Evolutionary conservation across 2,113 vertebrate genomes (phyloP).

Genomic region (Hystrix cristata): DNA sequence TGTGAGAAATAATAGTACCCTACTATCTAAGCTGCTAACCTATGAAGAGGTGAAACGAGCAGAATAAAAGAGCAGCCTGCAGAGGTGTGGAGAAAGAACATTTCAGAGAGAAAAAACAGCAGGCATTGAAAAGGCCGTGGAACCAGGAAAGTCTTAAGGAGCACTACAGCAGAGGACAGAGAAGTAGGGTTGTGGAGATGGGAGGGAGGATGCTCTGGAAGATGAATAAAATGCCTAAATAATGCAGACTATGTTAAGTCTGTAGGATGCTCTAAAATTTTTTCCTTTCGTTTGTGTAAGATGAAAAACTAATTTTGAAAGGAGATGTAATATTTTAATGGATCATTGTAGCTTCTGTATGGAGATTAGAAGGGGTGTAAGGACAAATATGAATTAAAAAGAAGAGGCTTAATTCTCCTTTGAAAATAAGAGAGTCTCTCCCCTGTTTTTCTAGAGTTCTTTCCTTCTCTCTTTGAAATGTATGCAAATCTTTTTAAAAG

Average conservation of each 20-base stretch:
- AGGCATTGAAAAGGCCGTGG: not conserved
- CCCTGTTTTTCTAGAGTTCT: not conserved
- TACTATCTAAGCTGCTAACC: not conserved
- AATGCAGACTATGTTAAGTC: not conserved
- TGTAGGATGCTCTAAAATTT: not conserved
- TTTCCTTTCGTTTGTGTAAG: not conserved
- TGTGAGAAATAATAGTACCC: not conserved
- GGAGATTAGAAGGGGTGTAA: not conserved
- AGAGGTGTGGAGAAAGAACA: not conserved
- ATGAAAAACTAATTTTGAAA: not conserved
- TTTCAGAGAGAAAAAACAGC: not conserved
- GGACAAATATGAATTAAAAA: conserved; percentile 21
- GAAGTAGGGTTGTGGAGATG: not conserved
- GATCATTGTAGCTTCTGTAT: not conserved
- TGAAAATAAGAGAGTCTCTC: not conserved
- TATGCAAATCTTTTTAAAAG: conserved; percentile 55
- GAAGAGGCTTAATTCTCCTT: conserved; percentile 8
- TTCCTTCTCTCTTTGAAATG: conserved; percentile 38
- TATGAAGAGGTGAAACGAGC: not conserved
- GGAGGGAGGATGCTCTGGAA: not conserved
- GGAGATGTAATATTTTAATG: not conserved
- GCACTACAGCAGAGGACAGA: not conserved
- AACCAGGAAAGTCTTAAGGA: not conserved
- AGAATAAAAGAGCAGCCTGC: not conserved
- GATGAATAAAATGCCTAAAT: not conserved